phyloP scores from a whole-genome alignment of 2,888 invertebrate genomes.

The Lasioglossum leucozonium region DNA sequence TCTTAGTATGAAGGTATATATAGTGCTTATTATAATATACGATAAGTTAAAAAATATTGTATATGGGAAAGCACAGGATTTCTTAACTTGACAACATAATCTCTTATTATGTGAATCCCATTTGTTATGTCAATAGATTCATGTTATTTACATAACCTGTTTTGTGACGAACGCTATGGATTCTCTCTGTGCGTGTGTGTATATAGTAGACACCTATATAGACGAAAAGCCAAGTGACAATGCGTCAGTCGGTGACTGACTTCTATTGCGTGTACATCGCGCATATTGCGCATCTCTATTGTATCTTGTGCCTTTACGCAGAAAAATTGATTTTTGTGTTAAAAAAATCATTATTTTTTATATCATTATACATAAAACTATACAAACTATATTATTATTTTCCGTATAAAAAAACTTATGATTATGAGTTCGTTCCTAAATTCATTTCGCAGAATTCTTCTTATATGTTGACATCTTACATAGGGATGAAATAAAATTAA shows the following conservation, averaged over 20 bases:
- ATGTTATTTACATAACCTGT: conserved; percentile 48
- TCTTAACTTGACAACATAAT: not conserved
- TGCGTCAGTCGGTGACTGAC: not conserved
- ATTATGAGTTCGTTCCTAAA: not conserved
- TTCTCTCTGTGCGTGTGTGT: not conserved
- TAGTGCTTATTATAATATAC: not conserved
- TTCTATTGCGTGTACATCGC: not conserved
- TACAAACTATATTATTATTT: not conserved
- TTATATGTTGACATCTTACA: not conserved
- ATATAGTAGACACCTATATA: not conserved
- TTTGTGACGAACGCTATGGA: not conserved
- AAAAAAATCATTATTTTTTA: not conserved
- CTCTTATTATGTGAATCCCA: not conserved
- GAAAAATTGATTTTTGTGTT: not conserved
- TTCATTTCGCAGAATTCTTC: not conserved
- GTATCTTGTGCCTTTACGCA: not conserved
- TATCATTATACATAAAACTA: too few relatives aligned
- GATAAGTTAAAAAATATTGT: not conserved
- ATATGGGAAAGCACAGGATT: not conserved
- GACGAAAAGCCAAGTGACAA: not conserved
- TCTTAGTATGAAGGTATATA: not conserved
- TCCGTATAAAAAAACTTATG: not conserved
- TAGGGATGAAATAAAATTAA: not conserved
- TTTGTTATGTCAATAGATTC: conserved; percentile 28
- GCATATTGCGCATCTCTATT: not conserved